Conservation (phyloP, 92 coral and sea anemone species). For the Plumapathes pennacea region DNA sequence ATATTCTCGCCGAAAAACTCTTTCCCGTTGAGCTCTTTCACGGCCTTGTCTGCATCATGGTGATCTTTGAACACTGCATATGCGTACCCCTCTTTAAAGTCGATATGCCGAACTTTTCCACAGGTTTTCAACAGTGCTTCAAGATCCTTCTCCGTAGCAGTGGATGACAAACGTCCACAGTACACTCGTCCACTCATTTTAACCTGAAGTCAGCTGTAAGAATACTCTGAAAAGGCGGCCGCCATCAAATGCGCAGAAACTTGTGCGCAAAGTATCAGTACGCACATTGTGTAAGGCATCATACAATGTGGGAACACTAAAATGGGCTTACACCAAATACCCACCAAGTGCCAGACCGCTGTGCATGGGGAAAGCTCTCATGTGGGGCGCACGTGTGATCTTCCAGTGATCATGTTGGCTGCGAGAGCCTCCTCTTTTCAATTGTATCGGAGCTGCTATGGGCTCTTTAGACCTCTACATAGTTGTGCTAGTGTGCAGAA, state of each 20-base stretch:
- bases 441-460: too few species aligned
- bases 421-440: too few species aligned
- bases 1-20: slow-evolving; percentile 83
- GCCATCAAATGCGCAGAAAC: slow-evolving; percentile 17
- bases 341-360: too few species aligned
- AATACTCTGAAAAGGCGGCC: background rate
- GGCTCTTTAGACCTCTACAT: too few species aligned
- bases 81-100: slow-evolving; percentile 92
- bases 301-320: too few species aligned
- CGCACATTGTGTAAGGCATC: too few species aligned
- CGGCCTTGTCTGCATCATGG: slow-evolving; percentile 89
- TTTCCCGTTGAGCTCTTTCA: slow-evolving; percentile 80
- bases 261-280: too few species aligned
- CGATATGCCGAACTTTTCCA: slow-evolving; percentile 92
- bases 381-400: too few species aligned
- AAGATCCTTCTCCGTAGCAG: slow-evolving; percentile 79
- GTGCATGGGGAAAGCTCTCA: too few species aligned
- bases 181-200: slow-evolving; percentile 93
- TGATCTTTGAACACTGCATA: slow-evolving; percentile 88
- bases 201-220: background rate
- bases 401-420: too few species aligned
- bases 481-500: too few species aligned
- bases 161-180: slow-evolving; percentile 90
- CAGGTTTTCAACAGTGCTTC: slow-evolving; percentile 77
- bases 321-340: too few species aligned